phyloP scores from a whole-genome alignment of 2,797 vertebrate species.

The Microtus obscurus region DNA sequence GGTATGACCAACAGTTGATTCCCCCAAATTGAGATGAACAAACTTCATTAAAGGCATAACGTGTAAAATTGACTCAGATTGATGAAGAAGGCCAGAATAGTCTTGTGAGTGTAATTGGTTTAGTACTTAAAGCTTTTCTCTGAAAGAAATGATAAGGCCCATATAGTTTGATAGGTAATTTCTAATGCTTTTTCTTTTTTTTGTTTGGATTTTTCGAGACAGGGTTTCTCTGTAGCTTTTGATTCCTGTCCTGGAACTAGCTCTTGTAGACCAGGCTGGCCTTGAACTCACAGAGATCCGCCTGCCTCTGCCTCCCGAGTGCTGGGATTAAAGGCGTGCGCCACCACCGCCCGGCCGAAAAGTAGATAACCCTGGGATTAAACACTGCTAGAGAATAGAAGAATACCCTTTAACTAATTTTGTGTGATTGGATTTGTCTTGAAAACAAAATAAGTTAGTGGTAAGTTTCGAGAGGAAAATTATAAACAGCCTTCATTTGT shows the following conservation, averaged over 20 bases:
- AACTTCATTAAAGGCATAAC: not conserved
- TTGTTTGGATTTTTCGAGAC: too few species aligned
- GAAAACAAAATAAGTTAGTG: conserved; percentile 6
- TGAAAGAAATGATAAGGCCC: conserved; percentile 7
- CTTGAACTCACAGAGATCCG: too few species aligned
- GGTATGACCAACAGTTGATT: not conserved
- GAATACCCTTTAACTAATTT: not conserved
- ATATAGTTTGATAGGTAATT: conserved; percentile 36
- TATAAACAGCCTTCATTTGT: conserved; percentile 10
- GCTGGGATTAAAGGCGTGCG: too few species aligned
- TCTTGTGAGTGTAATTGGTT: not conserved
- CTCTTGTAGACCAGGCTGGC: too few species aligned
- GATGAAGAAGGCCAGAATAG: not conserved
- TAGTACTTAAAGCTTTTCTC: conserved; percentile 28
- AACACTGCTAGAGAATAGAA: not conserved
- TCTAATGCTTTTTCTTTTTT: not conserved
- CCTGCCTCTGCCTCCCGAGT: too few species aligned
- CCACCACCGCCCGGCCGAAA: too few species aligned
- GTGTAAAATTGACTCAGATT: conserved; percentile 23
- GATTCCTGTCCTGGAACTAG: too few species aligned
- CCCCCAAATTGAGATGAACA: not conserved
- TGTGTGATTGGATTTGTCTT: conserved; percentile 22
- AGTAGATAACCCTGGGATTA: not conserved
- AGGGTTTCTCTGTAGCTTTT: too few species aligned
- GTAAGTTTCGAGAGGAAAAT: not conserved